These are phyloP conservation scores for Diarsia brunnea DNA, from an alignment of 2,888 invertebrate species.

Conservation along the genomic window DNA sequence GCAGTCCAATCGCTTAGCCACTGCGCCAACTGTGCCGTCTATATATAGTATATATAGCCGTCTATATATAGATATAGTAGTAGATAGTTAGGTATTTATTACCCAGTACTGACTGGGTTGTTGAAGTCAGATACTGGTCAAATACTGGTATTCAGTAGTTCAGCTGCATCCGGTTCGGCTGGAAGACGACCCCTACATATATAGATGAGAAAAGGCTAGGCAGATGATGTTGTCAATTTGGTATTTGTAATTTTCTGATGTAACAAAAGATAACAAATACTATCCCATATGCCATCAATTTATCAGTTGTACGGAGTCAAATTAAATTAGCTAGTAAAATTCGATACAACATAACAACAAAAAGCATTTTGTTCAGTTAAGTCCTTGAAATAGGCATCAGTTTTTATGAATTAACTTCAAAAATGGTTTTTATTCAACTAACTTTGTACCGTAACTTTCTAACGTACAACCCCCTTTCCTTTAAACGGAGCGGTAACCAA, in stretches of 20 bases:
- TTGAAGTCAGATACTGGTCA: no score
- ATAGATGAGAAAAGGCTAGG: no score
- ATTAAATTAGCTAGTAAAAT: not conserved
- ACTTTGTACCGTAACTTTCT: not conserved
- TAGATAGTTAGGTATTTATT: no score
- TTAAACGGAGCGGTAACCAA: not conserved
- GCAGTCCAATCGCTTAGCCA: no score
- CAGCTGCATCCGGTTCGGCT: no score
- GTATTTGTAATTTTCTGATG: not conserved
- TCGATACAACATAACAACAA: not conserved
- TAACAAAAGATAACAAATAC: not conserved
- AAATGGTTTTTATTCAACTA: not conserved
- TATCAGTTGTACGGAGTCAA: not conserved
- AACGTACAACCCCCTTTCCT: not conserved
- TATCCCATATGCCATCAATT: not conserved
- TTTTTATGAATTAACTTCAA: not conserved
- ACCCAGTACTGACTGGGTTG: no score
- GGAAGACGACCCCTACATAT: no score
- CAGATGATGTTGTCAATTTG: slow-evolving; percentile 3
- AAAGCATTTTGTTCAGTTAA: not conserved
- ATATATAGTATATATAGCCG: no score
- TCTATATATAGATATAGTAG: no score
- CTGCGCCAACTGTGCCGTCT: no score
- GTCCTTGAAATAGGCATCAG: not conserved
- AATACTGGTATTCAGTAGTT: no score